phyloP scores from a whole-genome alignment of 2,113 vertebrate genomes.

The Montifringilla adamsi region DNA sequence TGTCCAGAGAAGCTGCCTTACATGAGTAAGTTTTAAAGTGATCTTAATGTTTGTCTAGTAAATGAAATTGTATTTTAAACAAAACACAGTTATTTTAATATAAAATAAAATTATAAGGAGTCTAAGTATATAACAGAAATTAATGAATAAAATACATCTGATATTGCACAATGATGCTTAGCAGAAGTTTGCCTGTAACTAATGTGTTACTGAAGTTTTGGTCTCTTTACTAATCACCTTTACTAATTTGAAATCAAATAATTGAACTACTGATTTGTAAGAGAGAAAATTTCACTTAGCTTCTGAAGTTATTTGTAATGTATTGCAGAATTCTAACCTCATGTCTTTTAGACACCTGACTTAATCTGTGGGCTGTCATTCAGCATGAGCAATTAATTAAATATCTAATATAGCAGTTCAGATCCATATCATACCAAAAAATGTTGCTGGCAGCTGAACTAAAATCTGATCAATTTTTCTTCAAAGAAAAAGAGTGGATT shows the following conservation, averaged over 20 bases:
- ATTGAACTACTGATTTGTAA: neutral
- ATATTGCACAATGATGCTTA: neutral
- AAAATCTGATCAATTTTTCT: neutral
- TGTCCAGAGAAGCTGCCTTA: constrained; percentile 95
- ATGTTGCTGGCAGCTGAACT: neutral
- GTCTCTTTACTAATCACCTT: neutral
- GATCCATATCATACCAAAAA: neutral
- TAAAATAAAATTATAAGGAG: neutral
- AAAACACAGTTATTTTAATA: neutral
- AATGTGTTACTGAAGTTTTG: neutral
- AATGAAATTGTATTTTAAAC: neutral
- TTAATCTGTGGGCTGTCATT: neutral
- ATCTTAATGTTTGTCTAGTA: neutral
- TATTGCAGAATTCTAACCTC: neutral
- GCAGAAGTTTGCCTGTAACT: neutral
- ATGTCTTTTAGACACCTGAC: neutral
- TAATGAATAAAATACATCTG: neutral
- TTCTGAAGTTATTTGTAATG: neutral
- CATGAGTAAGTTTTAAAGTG: constrained; percentile 86
- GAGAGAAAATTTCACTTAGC: neutral
- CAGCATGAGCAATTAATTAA: neutral
- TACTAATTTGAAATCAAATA: neutral
- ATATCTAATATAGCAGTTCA: neutral
- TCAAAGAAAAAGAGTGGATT: neutral
- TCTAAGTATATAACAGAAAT: neutral